phyloP scores from a whole-genome alignment of 2,888 invertebrate genomes.

The Yponomeuta cagnagella region DNA sequence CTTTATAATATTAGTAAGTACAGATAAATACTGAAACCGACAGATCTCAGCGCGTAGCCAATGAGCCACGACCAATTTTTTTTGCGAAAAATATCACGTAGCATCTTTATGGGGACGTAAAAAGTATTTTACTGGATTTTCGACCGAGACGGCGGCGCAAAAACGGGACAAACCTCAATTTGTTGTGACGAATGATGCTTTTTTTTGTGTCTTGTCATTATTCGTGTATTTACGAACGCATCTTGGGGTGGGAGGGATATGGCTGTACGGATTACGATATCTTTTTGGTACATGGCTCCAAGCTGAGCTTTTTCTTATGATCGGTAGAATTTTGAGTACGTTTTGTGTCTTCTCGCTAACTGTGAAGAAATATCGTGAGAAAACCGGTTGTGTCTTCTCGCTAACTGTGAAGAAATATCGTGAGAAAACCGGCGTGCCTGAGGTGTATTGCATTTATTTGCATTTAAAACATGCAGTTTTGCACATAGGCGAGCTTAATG shows the following conservation, averaged over 20 bases:
- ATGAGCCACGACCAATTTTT: not conserved
- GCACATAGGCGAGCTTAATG: too few relatives aligned
- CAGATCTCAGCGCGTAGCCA: not conserved
- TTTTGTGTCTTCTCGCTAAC: not conserved
- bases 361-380: not conserved
- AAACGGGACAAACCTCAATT: conserved; percentile 24
- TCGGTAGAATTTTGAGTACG: not conserved
- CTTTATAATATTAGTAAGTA: too few relatives aligned
- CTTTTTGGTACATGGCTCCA: not conserved
- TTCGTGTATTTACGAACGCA: not conserved
- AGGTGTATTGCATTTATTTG: too few relatives aligned
- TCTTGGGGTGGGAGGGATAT: not conserved
- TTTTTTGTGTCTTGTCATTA: conserved; percentile 26
- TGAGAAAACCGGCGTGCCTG: too few relatives aligned
- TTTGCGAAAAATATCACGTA: conserved; percentile 56
- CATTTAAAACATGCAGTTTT: too few relatives aligned
- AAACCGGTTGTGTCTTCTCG: not conserved
- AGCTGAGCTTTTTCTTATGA: not conserved
- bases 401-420: not conserved
- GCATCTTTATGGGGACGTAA: conserved; percentile 61
- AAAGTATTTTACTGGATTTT: conserved; percentile 53
- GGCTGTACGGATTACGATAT: not conserved
- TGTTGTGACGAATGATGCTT: conserved; percentile 42
- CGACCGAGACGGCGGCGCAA: conserved; percentile 32
- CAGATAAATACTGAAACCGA: too few relatives aligned